Evolutionary conservation across 2,888 invertebrate species (phyloP), one percentile per base, ranked within the genome.

Genomic region (Hoplodrina ambigua): DNA sequence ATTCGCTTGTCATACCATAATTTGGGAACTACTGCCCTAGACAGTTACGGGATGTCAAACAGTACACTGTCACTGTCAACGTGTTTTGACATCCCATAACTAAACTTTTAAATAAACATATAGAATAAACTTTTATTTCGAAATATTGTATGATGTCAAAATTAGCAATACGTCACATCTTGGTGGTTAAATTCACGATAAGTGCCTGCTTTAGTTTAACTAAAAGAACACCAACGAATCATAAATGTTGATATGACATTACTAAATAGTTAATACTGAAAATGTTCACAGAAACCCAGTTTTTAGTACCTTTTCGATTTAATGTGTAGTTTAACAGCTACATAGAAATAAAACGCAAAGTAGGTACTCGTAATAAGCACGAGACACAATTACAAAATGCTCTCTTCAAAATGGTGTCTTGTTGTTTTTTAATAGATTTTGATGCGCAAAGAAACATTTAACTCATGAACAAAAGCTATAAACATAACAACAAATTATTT

Each of bases 281-380:
- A 54, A 66, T 8, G 8, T 20, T 33, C 2, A 1, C 15, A n/a
- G n/a, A 53, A 66, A 54, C n/a, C 37, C 11, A 19, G 41, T 33
- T 44, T 17, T 5, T 5, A 66, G 66, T 56, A n/a, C 3, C 7
- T 50, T 50, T 49, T 19, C 7, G 49, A 49, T 50, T n/a, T 44
- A 66, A 75, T 50, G 20, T n/a, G 4, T 15, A 54, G 19, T 37
- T 11, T 3, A 17, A 69, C 11, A 59, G 15, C 54, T 13, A 55
- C 59, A 56, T 30, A 46, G 50, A 44, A 55, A 69, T 72, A 25
- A 50, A 7, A 19, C 30, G 20, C 44, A 59, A 46, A 74, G 25
- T 30, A n/a, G n/a, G n/a, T n/a, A n/a, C n/a, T n/a, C n/a, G n/a
- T n/a, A 46, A 37, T 19, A 37, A 33, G 17, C 15, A 17, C 10